A percentile compares a stretch with the other conserved stretches of the same genome.
Evolutionary conservation across 2,797 vertebrate species (phyloP).

Genomic region (Pipistrellus pygmaeus): DNA sequence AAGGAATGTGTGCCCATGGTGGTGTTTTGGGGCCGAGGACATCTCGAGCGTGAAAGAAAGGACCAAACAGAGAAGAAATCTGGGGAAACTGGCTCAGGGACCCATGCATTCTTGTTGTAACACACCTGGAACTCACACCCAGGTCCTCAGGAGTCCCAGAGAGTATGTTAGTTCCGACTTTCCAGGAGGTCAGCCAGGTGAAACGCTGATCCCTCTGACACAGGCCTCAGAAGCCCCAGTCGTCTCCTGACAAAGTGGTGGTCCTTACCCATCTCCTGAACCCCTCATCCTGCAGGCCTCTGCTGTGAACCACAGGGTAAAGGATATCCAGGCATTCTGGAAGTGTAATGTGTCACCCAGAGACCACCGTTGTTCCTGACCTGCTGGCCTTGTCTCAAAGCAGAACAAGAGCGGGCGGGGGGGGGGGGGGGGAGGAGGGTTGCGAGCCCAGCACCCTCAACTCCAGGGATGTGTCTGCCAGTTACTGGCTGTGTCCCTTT

Average conservation of each 20-base stretch:
- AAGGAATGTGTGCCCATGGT: fast-evolving
- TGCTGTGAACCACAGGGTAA: fast-evolving
- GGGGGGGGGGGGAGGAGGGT: too few species aligned
- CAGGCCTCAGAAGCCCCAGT: background rate
- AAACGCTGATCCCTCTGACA: background rate
- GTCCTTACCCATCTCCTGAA: fast-evolving
- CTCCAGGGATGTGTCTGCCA: fast-evolving
- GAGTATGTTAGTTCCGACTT: fast-evolving
- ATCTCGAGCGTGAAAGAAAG: fast-evolving
- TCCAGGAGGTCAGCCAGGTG: background rate
- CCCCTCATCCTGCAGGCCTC: fast-evolving
- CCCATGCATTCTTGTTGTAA: fast-evolving
- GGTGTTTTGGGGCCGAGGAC: fast-evolving
- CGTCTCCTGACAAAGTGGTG: fast-evolving
- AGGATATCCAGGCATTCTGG: fast-evolving
- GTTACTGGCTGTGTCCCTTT: background rate
- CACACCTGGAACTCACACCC: background rate
- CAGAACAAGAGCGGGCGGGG: fast-evolving
- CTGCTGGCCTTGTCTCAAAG: fast-evolving
- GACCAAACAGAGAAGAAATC: background rate
- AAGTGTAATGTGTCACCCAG: fast-evolving
- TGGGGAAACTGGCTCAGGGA: fast-evolving
- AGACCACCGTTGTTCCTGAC: fast-evolving
- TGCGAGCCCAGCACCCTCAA: fast-evolving
- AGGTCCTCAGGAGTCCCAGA: background rate